These are phyloP conservation scores for Drosophila athabasca DNA, from an alignment of 1,140 invertebrate genomes.

Conservation along the genomic window DNA sequence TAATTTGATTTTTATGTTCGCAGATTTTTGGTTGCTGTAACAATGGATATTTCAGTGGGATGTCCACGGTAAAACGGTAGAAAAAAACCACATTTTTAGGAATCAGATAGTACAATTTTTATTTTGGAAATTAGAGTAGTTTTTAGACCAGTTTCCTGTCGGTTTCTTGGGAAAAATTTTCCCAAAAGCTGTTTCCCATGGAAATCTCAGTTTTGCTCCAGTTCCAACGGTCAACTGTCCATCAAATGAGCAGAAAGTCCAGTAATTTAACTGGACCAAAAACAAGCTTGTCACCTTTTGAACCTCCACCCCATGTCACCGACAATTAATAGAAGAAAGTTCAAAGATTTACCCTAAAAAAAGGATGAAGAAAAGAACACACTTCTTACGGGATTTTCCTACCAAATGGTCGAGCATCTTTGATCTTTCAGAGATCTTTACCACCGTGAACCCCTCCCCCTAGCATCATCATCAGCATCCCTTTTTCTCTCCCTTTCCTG, in stretches of 20 bases:
- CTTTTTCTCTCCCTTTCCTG: constrained; percentile 43
- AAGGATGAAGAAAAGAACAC: constrained; percentile 25
- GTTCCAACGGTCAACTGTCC: constrained; percentile 73
- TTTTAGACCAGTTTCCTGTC: no score
- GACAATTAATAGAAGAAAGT: constrained; percentile 73
- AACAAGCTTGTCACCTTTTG: constrained; percentile 59
- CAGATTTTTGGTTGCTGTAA: background rate
- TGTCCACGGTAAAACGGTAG: background rate
- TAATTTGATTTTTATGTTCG: constrained; percentile 69
- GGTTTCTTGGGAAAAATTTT: constrained; percentile 8
- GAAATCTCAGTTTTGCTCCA: constrained; percentile 21
- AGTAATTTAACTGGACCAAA: constrained; percentile 61
- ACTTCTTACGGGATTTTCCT: constrained; percentile 41
- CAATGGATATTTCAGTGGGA: background rate
- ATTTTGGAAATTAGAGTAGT: background rate
- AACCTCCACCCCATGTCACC: constrained; percentile 54
- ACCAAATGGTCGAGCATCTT: constrained; percentile 54
- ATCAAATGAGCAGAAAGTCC: constrained; percentile 45
- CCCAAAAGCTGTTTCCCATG: constrained; percentile 1
- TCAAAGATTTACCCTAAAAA: constrained; percentile 57
- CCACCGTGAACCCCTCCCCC: constrained; percentile 32
- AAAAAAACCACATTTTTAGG: background rate
- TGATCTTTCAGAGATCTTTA: constrained; percentile 46
- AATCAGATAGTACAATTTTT: background rate
- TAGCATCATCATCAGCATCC: constrained; percentile 49